These are phyloP conservation scores for Athetis lepigone DNA, from an alignment of 2,888 invertebrate genomes.

Conservation along the genomic window DNA sequence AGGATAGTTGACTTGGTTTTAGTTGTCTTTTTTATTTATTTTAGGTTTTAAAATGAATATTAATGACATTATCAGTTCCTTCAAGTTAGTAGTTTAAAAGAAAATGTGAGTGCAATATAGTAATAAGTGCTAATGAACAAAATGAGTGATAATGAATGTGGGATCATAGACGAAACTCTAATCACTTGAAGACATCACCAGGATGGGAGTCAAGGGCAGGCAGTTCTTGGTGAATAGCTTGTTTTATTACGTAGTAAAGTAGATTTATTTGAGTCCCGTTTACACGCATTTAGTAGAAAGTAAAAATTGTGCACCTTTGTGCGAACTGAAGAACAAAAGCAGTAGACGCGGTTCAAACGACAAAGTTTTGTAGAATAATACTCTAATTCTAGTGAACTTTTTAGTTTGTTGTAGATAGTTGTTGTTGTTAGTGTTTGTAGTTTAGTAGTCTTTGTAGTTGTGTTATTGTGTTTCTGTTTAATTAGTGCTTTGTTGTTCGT, in stretches of 20 bases:
- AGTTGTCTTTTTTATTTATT: background rate
- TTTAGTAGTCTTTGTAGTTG: slow-evolving; percentile 23
- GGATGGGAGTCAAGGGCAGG: slow-evolving; percentile 84
- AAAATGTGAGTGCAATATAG: slow-evolving; percentile 18
- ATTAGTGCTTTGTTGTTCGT: background rate
- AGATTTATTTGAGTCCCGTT: slow-evolving; percentile 21
- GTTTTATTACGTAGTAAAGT: slow-evolving; percentile 38
- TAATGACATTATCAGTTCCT: slow-evolving; percentile 21
- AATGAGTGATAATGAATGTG: slow-evolving; percentile 50
- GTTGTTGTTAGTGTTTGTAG: slow-evolving; percentile 15
- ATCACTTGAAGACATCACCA: slow-evolving; percentile 54
- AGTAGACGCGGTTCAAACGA: slow-evolving; percentile 24
- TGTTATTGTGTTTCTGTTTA: slow-evolving; percentile 10
- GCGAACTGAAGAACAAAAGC: background rate
- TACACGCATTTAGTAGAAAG: slow-evolving; percentile 8
- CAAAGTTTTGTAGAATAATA: slow-evolving; percentile 28
- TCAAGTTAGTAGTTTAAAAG: slow-evolving; percentile 5
- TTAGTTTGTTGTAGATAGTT: slow-evolving; percentile 19
- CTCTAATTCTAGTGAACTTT: slow-evolving; percentile 2
- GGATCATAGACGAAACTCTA: slow-evolving; percentile 30
- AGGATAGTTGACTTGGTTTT: no score
- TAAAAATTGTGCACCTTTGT: background rate
- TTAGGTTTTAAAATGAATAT: no score
- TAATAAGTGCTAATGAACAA: slow-evolving; percentile 24
- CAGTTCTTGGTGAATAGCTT: slow-evolving; percentile 78